These are phyloP conservation scores for Unio delphinus DNA, from an alignment of 2,888 invertebrate genomes.

Conservation along the genomic window DNA sequence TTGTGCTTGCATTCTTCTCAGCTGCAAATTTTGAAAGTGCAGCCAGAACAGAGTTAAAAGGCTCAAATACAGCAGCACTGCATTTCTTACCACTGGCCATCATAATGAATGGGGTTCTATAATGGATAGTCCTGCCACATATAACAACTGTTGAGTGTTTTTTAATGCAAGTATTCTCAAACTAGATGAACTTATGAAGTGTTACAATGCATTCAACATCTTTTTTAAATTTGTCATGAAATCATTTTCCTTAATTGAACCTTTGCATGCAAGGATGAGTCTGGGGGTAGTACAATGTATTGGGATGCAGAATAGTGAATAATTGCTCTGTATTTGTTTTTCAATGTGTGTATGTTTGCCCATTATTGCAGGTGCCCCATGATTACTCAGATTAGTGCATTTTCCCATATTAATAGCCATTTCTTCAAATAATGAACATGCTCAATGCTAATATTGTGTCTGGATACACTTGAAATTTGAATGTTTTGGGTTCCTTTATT, in stretches of 20 bases:
- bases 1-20: conserved; percentile 17
- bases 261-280: conserved; percentile 23
- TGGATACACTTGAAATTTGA: neutral
- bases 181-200: conserved; percentile 25
- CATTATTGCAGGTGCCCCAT: conserved; percentile 29
- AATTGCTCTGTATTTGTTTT: conserved; percentile 16
- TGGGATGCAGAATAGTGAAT: conserved; percentile 21
- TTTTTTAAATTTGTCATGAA: conserved; percentile 22
- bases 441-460: neutral
- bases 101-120: conserved; percentile 29
- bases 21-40: conserved; percentile 22
- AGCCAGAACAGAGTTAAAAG: conserved; percentile 19
- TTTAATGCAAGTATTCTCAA: conserved; percentile 15
- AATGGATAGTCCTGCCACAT: conserved; percentile 24
- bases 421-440: neutral
- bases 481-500: conserved; percentile 13
- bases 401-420: conserved; percentile 10
- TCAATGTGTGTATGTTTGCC: conserved; percentile 23
- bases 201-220: conserved; percentile 24
- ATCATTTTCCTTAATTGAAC: conserved; percentile 26
- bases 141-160: conserved; percentile 21
- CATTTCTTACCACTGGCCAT: conserved; percentile 26
- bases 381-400: conserved; percentile 22
- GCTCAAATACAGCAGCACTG: conserved; percentile 30
- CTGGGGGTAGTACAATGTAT: conserved; percentile 27